Base-by-base conservation (phyloP, 92 coral and sea anemone genomes). In the Nematostella vectensis region DNA sequence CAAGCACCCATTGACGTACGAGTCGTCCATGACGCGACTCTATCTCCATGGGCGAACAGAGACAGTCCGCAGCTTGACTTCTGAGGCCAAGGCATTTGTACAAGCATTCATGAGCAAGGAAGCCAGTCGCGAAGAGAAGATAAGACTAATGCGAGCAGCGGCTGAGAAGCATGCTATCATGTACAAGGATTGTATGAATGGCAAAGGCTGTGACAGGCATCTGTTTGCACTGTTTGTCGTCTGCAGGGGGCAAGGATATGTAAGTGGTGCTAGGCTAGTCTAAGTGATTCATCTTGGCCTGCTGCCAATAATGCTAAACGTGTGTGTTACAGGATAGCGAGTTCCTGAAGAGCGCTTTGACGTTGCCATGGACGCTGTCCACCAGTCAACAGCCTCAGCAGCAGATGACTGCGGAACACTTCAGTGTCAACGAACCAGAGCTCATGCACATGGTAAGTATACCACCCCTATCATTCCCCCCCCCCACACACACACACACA, bases 101-200 rank as follows among this genome's bases (percentile, higher is more conserved):
- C 25, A 48, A 31, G 89, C 89, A 25, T 70, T 91, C 69, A 36
- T 78, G 57, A 65, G 79, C 62, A 33, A 53, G 55, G 62, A 54
- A 25, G 76, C 48, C 16, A 45, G 95, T 42, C 27, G 31, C 1
- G 80, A 85, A 25, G 88, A 87, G 62, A 83, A 67, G 36, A 54
- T 66, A 3, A 17, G 31, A 10, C 65, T 87, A 33, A 58, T 87
- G 17, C 70, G 40, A 30, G 66, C 58, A 38, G 89, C 88, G 9
- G 94, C 78, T 11, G 60, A 75, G 0, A 53, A 66, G 33, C 99
- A 93, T 63, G 93, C 88, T 1, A 75, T 57, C 57, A 62, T 57
- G 69, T 86, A 93, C 83, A 93, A 93, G 60, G 99, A 93, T 57
- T 93, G 96, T 43, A 93, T 93, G 99, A 86, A 87, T 58, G 99